phyloP scores from a whole-genome alignment of 1,140 invertebrate species.

The Heliconius congener region DNA sequence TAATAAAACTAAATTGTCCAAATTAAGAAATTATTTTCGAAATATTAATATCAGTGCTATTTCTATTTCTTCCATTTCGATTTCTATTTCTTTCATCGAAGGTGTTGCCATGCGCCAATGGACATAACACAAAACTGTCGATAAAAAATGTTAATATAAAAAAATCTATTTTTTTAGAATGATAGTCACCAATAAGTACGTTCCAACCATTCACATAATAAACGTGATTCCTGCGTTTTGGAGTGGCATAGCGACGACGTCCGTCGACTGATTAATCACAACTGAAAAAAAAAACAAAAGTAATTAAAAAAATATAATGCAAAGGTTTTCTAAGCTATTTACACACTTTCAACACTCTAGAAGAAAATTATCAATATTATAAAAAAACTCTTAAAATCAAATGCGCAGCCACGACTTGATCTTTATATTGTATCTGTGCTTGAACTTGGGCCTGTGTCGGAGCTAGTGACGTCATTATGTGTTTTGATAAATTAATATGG shows the following conservation, averaged over 20 bases:
- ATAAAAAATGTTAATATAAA: background rate
- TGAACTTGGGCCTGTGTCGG: too few species aligned
- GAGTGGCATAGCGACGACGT: background rate
- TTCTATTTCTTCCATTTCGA: background rate
- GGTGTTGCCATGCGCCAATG: background rate
- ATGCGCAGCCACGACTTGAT: too few species aligned
- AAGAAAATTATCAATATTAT: too few species aligned
- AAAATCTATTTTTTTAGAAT: background rate
- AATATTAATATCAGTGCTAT: background rate
- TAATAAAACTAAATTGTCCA: too few species aligned
- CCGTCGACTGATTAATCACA: background rate
- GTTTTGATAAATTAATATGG: too few species aligned
- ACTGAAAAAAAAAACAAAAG: background rate
- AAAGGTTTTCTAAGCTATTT: too few species aligned
- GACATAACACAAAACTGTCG: background rate
- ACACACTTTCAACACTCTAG: too few species aligned
- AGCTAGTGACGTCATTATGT: too few species aligned
- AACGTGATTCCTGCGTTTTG: background rate
- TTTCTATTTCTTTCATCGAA: too few species aligned
- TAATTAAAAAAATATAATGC: background rate
- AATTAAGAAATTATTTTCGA: background rate
- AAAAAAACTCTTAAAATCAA: too few species aligned
- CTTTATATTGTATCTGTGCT: too few species aligned
- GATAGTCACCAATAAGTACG: background rate
- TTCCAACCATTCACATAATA: constrained; percentile 6